Base-by-base conservation (phyloP, 2,888 invertebrate genomes). In the Nephrocerus scutellatus region DNA sequence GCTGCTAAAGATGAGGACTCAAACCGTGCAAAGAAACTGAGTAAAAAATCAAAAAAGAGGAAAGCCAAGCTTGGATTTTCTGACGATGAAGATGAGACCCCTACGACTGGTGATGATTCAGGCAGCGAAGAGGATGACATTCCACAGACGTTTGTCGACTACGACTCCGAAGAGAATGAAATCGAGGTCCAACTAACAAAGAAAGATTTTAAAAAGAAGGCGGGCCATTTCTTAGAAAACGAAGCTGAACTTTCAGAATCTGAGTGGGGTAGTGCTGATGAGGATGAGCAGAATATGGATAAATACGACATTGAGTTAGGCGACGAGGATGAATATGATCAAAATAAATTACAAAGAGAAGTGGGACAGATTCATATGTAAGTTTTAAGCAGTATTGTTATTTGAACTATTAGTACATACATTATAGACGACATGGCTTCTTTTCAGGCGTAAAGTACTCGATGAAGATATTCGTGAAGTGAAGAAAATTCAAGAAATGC, bases 201-300 rank as follows among this genome's bases (percentile, higher is more conserved):
- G 37, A 56, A 57, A 18, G 63, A 63, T 26, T 53, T 63, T 50
- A 39, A 59, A 51, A 57, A 63, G 20, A 75, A 76, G 33, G 73
- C 74, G 0, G 66, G 72, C 2, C 83, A 84, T 34, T 95, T 89
- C 71, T 73, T 93, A 36, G 93, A 95, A 50, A 76, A 82, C 24
- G 93, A 95, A 68, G 93, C 93, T 0, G 93, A 93, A 57, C 67
- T 95, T 21, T 89, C 90, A 0, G 93, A 91, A 57, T 88, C 86
- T 3, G 91, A 91, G 50, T 87, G 84, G 80, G 88, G 80, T 1
- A 88, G 88, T 30, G 90, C 79, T 0, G 91, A 91, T 57, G 92
- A 87, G 66, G 88, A 91, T 63, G 88, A 90, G 66, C 75, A 75
- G 22, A 80, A 78, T 38, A 65, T 84, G 54, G 91, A 92, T 60